phyloP scores from a whole-genome alignment of 2,113 vertebrate genomes.

The Plecotus auritus region DNA sequence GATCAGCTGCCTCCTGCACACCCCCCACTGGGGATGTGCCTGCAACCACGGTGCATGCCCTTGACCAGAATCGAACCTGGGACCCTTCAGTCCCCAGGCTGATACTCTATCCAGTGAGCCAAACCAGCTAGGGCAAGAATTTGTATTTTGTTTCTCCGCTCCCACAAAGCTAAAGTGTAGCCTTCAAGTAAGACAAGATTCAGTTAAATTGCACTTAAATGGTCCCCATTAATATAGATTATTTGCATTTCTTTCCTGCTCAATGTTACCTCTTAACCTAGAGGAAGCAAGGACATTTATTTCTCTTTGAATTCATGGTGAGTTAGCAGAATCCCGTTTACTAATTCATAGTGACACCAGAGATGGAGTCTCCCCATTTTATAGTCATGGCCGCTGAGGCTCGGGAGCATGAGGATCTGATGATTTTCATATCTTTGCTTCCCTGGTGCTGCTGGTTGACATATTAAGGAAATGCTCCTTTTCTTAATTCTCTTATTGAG shows the following conservation, averaged over 20 bases:
- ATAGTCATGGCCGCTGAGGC: neutral
- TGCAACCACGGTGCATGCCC: too few species aligned
- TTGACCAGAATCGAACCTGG: too few species aligned
- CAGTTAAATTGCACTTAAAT: neutral
- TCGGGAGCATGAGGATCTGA: neutral
- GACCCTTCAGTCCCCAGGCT: too few species aligned
- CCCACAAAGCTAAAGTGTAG: neutral
- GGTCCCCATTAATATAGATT: neutral
- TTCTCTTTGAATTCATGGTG: slow-evolving; percentile 6
- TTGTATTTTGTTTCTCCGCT: neutral
- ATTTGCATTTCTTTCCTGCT: neutral
- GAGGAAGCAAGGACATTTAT: neutral
- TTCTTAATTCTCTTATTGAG: slow-evolving; percentile 1
- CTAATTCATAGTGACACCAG: neutral
- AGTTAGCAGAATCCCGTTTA: neutral
- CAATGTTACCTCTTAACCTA: neutral
- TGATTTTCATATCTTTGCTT: neutral
- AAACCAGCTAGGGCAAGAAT: neutral
- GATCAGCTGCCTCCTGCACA: too few species aligned
- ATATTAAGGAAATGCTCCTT: neutral
- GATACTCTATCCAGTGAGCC: too few species aligned
- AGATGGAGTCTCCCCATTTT: neutral
- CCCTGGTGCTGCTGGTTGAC: neutral
- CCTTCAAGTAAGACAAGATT: neutral
- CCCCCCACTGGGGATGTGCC: too few species aligned